Percentiles rank a stretch among this genome's conserved stretches.
Conservation (phyloP, 2,113 vertebrate species). For the Stigmatopora argus region DNA sequence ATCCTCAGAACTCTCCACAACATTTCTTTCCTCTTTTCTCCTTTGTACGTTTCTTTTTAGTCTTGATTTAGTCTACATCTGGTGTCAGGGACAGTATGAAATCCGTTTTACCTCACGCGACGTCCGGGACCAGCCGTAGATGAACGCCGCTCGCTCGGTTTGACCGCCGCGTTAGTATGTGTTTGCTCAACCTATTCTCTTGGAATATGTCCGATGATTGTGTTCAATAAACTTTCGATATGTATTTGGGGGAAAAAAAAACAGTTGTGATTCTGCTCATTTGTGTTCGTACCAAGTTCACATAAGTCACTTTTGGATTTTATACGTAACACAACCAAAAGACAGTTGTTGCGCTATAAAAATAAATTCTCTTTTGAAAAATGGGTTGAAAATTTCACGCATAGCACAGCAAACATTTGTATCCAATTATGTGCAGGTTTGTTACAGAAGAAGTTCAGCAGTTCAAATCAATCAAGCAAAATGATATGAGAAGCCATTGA, state of each 20-base stretch:
- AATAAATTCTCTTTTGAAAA: too few relatives aligned
- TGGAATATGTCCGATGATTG: slow-evolving; percentile 63
- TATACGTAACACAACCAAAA: too few relatives aligned
- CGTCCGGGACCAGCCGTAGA: slow-evolving; percentile 57
- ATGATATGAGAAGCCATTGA: too few relatives aligned
- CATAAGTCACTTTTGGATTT: too few relatives aligned
- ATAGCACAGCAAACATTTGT: too few relatives aligned
- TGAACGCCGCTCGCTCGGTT: slow-evolving; percentile 14
- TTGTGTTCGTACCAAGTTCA: too few relatives aligned
- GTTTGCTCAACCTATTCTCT: slow-evolving; percentile 26
- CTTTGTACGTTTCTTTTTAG: slow-evolving; percentile 11
- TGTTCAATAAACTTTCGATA: slow-evolving; percentile 73
- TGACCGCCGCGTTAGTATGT: slow-evolving; percentile 36
- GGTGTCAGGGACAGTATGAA: slow-evolving; percentile 22
- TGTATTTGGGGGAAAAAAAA: slow-evolving; percentile 27
- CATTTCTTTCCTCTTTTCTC: slow-evolving; percentile 1
- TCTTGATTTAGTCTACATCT: slow-evolving; percentile 6
- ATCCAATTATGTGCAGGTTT: too few relatives aligned
- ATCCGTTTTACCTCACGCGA: slow-evolving; percentile 40
- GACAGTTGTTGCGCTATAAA: too few relatives aligned
- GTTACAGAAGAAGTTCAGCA: too few relatives aligned
- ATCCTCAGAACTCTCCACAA: slow-evolving; percentile 15
- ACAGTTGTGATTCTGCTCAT: not conserved
- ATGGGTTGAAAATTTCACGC: too few relatives aligned
- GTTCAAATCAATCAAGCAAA: too few relatives aligned